Conservation (phyloP, 2,888 invertebrate species). For the Lathronympha strigana region DNA sequence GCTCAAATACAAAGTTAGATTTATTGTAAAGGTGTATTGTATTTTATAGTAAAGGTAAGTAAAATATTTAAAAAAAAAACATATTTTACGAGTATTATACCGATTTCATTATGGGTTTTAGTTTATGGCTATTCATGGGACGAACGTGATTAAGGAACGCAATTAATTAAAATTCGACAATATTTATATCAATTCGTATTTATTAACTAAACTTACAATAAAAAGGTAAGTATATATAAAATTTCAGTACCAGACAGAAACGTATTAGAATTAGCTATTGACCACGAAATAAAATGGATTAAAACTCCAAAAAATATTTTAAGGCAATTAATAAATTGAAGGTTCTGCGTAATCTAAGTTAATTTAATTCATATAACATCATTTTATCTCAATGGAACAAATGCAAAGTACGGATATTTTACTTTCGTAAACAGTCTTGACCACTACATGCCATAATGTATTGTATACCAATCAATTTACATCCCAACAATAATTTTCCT, state of each 20-base stretch:
- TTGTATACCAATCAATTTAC: not conserved
- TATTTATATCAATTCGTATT: conserved; percentile 35
- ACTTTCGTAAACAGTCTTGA: conserved; percentile 13
- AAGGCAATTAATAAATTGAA: not conserved
- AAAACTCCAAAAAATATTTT: not conserved
- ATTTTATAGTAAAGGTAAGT: no score
- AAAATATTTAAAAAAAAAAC: no score
- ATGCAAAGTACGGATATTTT: conserved; percentile 7
- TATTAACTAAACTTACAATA: conserved; percentile 38
- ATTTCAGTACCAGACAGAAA: conserved; percentile 17
- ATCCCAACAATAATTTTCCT: conserved; percentile 1
- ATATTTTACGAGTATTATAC: no score
- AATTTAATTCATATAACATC: not conserved
- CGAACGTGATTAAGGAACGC: not conserved
- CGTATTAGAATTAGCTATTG: not conserved
- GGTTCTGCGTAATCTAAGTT: not conserved
- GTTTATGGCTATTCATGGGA: no score
- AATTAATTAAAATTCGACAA: not conserved
- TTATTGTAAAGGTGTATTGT: no score
- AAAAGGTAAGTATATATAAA: conserved; percentile 24
- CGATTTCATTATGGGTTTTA: no score
- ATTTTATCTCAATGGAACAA: conserved; percentile 7
- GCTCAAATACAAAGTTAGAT: no score
- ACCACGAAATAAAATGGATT: conserved; percentile 7
- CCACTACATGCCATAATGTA: conserved; percentile 8